These are phyloP conservation scores for Latrodectus elegans DNA, from an alignment of 2,888 invertebrate species.

Conservation along the genomic window DNA sequence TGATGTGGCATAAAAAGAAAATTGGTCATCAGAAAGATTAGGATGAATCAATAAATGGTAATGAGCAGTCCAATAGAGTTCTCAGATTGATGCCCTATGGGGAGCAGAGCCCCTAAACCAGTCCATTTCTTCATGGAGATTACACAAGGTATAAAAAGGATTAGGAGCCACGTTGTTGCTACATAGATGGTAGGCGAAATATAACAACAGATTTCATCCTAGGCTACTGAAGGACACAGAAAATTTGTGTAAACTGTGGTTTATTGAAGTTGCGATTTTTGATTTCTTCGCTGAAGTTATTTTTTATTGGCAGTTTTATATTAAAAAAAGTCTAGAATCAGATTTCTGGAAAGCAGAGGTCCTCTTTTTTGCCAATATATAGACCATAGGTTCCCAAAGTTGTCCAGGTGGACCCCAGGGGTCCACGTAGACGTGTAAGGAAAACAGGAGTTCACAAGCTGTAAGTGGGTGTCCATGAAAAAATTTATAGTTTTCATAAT, in stretches of 20 bases:
- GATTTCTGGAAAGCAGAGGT: not conserved
- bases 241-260: constrained; percentile 3
- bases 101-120: not conserved
- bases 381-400: too few relatives aligned
- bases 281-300: constrained; percentile 11
- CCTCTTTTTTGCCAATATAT: not conserved
- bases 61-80: not conserved
- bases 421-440: too few relatives aligned
- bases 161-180: not conserved
- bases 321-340: not conserved
- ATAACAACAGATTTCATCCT: not conserved
- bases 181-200: not conserved
- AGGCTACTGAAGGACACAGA: not conserved
- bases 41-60: not conserved
- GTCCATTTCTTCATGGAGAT: not conserved
- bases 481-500: too few relatives aligned
- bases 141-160: not conserved
- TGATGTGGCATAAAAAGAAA: not conserved
- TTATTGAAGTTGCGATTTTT: not conserved
- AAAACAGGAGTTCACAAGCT: too few relatives aligned
- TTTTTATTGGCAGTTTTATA: not conserved
- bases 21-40: not conserved
- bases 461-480: too few relatives aligned
- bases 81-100: not conserved
- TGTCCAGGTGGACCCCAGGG: too few relatives aligned